Percentiles rank a stretch among this genome's conserved stretches.
phyloP scores from a whole-genome alignment of 1,140 invertebrate species.

The Drosophila lowei region DNA sequence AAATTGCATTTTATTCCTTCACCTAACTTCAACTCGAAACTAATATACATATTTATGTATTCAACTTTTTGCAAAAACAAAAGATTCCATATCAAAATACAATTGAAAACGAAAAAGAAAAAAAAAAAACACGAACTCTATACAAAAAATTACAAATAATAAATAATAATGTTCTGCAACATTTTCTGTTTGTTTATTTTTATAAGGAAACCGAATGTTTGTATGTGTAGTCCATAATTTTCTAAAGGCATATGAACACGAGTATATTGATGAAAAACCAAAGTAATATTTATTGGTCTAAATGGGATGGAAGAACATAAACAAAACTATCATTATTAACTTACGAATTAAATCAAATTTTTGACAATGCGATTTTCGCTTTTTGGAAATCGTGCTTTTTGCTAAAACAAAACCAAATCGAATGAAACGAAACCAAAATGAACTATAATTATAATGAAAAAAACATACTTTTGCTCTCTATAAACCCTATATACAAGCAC shows the following conservation, averaged over 20 bases:
- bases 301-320: constrained; percentile 48
- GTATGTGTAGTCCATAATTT: constrained; percentile 76
- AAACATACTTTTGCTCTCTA: constrained; percentile 71
- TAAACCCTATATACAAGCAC: constrained; percentile 71
- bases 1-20: constrained; percentile 61
- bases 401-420: constrained; percentile 52
- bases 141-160: constrained; percentile 34
- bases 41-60: constrained; percentile 55
- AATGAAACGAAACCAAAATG: constrained; percentile 39
- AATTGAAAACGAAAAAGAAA: constrained; percentile 11
- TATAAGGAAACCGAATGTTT: constrained; percentile 67
- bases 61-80: constrained; percentile 49
- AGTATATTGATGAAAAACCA: constrained; percentile 28
- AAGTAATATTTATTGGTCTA: constrained; percentile 52
- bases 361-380: constrained; percentile 78
- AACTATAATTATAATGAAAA: constrained; percentile 56
- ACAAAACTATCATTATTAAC: constrained; percentile 62
- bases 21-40: constrained; percentile 45
- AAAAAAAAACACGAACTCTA: constrained; percentile 26
- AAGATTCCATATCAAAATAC: constrained; percentile 60
- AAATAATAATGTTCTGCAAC: constrained; percentile 56
- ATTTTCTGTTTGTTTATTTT: constrained; percentile 75
- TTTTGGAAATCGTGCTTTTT: constrained; percentile 80
- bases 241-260: constrained; percentile 62
- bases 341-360: constrained; percentile 76